Percentiles rank a stretch among this genome's conserved stretches.
phyloP scores from a whole-genome alignment of 1,140 invertebrate genomes.

The Rhagoletis pomonella region DNA sequence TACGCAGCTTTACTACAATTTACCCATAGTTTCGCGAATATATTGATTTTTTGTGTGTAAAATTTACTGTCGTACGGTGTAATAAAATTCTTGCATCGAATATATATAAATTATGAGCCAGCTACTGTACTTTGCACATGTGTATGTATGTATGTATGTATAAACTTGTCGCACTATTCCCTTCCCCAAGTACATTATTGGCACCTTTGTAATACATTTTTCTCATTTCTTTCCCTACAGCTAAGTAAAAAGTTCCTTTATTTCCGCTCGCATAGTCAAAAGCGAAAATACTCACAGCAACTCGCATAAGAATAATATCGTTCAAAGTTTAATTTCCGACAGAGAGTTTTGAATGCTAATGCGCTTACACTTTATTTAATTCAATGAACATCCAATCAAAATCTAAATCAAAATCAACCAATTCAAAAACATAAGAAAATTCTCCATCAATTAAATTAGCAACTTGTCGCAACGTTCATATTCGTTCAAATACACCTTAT shows the following conservation, averaged over 20 bases:
- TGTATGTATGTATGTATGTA: no score
- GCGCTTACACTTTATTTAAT: not conserved
- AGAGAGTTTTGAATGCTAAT: not conserved
- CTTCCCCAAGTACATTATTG: no score
- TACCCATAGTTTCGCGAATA: no score
- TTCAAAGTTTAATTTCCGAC: constrained; percentile 44
- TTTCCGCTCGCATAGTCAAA: not conserved
- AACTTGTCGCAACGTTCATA: not conserved
- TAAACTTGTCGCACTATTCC: no score
- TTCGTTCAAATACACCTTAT: not conserved
- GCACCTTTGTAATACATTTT: not conserved
- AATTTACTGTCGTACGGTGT: no score
- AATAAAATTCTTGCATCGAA: no score
- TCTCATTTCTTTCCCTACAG: not conserved
- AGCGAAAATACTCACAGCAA: not conserved
- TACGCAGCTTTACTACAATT: no score
- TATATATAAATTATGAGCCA: no score
- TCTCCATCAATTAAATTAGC: not conserved
- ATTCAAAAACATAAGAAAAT: not conserved
- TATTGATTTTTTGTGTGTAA: no score
- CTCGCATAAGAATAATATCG: constrained; percentile 21
- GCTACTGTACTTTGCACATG: no score
- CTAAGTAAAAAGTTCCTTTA: constrained; percentile 7
- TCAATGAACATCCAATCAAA: not conserved
- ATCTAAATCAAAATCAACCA: not conserved